phyloP scores from a whole-genome alignment of 2,888 invertebrate genomes.

The Empis stercorea region DNA sequence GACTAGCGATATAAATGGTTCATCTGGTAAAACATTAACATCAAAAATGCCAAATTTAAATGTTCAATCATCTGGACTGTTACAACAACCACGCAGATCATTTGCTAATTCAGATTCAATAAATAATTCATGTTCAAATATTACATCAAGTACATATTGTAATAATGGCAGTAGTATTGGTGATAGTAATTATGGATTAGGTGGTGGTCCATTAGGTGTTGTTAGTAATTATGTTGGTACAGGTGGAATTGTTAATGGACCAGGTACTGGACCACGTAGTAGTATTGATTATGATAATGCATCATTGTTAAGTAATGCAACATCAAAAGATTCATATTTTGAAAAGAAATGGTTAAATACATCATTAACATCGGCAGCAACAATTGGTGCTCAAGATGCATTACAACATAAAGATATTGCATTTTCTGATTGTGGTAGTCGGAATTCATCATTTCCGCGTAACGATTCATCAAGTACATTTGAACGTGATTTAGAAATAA shows the following conservation, averaged over 20 bases:
- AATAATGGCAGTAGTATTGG: slow-evolving; percentile 22
- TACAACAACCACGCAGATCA: slow-evolving; percentile 10
- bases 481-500: slow-evolving; percentile 34
- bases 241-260: slow-evolving; percentile 31
- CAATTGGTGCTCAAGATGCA: slow-evolving; percentile 10
- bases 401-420: slow-evolving; percentile 26
- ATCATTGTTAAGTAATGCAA: slow-evolving; percentile 5
- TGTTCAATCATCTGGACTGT: slow-evolving; percentile 15
- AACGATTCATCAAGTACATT: slow-evolving; percentile 26
- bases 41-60: neutral
- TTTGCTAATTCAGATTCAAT: slow-evolving; percentile 18
- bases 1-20: too few relatives aligned
- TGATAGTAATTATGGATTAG: slow-evolving; percentile 20
- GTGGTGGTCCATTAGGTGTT: slow-evolving; percentile 20
- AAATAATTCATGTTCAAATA: slow-evolving; percentile 31
- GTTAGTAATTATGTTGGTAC: slow-evolving; percentile 18
- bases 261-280: slow-evolving; percentile 7
- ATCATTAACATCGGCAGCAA: slow-evolving; percentile 6
- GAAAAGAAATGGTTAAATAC: slow-evolving; percentile 19
- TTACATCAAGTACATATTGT: slow-evolving; percentile 31
- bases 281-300: slow-evolving; percentile 13
- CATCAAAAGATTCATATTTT: slow-evolving; percentile 15
- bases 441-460: slow-evolving; percentile 17
- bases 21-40: too few relatives aligned
- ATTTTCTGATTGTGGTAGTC: slow-evolving; percentile 29